phyloP scores from a whole-genome alignment of 2,113 vertebrate species.

The Laticauda laticaudata region DNA sequence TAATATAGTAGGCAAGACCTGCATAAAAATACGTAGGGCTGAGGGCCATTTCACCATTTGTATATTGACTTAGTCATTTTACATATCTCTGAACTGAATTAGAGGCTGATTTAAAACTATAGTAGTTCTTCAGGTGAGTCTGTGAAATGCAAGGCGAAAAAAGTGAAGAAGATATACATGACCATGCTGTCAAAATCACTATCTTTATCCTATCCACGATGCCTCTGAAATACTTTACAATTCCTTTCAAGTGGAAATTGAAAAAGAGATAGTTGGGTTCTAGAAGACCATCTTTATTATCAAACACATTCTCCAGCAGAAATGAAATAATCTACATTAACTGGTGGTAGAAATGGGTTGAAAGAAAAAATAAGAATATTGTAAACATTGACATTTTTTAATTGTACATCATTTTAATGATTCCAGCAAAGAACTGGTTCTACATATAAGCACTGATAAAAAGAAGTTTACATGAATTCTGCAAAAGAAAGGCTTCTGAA shows the following conservation, averaged over 20 bases:
- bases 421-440: background rate
- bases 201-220: background rate
- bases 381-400: background rate
- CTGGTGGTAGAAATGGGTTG: background rate
- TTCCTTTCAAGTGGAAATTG: background rate
- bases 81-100: background rate
- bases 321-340: background rate
- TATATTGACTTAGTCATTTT: background rate
- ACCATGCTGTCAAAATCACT: background rate
- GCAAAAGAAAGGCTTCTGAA: background rate
- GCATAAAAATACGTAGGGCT: background rate
- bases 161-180: background rate
- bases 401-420: background rate
- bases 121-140: background rate
- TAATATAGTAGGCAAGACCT: background rate
- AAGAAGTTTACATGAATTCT: background rate
- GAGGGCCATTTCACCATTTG: background rate
- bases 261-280: background rate
- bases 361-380: background rate
- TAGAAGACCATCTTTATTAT: background rate
- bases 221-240: background rate
- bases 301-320: background rate
- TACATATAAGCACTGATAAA: background rate
- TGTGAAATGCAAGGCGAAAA: background rate
- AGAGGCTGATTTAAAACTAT: background rate